These are phyloP conservation scores for Mormyrops boulengeri DNA, from an alignment of 2,797 vertebrate species.

Conservation along the genomic window DNA sequence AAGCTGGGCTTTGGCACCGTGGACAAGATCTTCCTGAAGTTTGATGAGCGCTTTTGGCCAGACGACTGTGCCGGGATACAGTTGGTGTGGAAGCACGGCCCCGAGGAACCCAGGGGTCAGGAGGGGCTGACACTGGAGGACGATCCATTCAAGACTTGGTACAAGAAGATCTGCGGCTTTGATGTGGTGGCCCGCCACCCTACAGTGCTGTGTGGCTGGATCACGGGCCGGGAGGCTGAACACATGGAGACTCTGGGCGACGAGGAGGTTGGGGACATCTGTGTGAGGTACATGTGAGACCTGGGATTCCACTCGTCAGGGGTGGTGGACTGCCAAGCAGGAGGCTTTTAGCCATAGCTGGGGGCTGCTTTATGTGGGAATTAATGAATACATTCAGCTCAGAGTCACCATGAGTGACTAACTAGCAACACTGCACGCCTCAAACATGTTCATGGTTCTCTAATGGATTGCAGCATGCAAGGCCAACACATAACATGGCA, in stretches of 20 bases:
- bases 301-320: neutral
- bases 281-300: slow-evolving; percentile 39
- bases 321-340: neutral
- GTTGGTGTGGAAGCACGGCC: slow-evolving; percentile 47
- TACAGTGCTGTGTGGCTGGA: slow-evolving; percentile 51
- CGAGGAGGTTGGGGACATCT: slow-evolving; percentile 36
- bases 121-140: slow-evolving; percentile 23
- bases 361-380: neutral
- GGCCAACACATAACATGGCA: neutral
- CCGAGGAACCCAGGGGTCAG: slow-evolving; percentile 40
- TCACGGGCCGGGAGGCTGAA: slow-evolving; percentile 49
- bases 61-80: slow-evolving; percentile 50
- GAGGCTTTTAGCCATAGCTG: neutral
- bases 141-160: slow-evolving; percentile 44
- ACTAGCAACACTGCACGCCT: neutral
- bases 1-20: slow-evolving; percentile 48
- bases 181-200: slow-evolving; percentile 48
- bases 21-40: slow-evolving; percentile 52
- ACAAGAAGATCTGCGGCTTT: slow-evolving; percentile 53
- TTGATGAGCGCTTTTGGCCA: slow-evolving; percentile 48
- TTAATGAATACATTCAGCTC: neutral
- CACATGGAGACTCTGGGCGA: slow-evolving; percentile 50
- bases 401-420: neutral
- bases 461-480: neutral
- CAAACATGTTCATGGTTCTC: neutral